phyloP scores from a whole-genome alignment of 2,888 invertebrate species.

The Apamea epomidion region DNA sequence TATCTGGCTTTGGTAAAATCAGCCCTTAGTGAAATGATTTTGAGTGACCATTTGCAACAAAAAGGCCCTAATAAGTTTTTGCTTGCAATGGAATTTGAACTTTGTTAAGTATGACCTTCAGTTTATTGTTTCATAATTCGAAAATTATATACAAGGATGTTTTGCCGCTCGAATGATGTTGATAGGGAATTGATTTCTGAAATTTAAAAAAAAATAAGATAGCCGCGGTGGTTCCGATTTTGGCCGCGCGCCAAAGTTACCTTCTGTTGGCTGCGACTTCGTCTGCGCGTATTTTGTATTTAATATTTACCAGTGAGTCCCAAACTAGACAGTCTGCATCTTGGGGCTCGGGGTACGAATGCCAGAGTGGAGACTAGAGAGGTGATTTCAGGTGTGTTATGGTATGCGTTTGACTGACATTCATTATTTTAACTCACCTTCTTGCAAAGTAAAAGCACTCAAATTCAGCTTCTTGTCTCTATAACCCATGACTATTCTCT shows the following conservation, averaged over 20 bases:
- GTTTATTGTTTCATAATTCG: background rate
- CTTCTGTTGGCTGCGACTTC: background rate
- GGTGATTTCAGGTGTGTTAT: background rate
- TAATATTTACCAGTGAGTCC: background rate
- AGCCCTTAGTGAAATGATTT: background rate
- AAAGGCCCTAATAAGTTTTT: no score
- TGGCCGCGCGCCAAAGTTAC: background rate
- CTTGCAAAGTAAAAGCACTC: conserved; percentile 76
- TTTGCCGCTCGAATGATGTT: background rate
- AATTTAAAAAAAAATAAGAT: background rate
- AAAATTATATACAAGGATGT: background rate
- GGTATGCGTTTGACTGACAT: background rate
- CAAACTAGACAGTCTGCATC: no score
- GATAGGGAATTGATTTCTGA: background rate
- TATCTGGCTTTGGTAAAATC: no score
- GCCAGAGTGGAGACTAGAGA: no score
- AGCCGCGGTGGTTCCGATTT: background rate
- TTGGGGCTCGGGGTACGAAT: no score
- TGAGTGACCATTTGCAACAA: background rate
- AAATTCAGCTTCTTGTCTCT: conserved; percentile 73
- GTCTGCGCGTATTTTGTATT: background rate
- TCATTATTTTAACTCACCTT: conserved; percentile 70
- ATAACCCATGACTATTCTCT: conserved; percentile 66
- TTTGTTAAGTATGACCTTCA: background rate
- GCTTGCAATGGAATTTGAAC: background rate